Evolutionary conservation across 2,113 vertebrate species (phyloP).

Genomic region (Pangasianodon hypophthalmus): DNA sequence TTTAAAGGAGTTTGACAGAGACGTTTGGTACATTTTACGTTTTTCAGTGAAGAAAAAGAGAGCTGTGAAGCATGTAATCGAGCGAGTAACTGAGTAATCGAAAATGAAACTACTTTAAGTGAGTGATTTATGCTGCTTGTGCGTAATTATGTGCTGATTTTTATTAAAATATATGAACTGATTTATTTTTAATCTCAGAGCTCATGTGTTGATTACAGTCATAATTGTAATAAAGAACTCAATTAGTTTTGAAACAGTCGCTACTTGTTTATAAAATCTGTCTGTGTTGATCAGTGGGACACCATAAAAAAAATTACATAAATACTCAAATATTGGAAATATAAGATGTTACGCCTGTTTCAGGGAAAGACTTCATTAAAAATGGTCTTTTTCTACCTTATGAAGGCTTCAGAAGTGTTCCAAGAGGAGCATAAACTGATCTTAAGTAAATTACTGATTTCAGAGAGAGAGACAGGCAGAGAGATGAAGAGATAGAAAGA

Average conservation of each 20-base stretch:
- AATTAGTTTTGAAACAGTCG: neutral
- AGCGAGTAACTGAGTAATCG: too few relatives aligned
- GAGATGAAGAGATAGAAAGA: neutral
- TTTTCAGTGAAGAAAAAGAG: too few relatives aligned
- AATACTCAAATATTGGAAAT: neutral
- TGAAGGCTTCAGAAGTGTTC: neutral
- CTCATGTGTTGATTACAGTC: too few relatives aligned
- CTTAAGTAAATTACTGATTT: neutral
- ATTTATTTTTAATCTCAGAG: neutral
- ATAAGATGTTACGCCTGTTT: neutral
- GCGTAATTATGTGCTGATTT: neutral
- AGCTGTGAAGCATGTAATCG: too few relatives aligned
- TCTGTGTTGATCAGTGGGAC: too few relatives aligned
- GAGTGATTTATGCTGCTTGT: too few relatives aligned
- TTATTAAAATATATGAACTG: neutral
- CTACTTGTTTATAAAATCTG: too few relatives aligned
- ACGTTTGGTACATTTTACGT: too few relatives aligned
- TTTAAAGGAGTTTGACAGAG: neutral
- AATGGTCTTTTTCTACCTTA: neutral
- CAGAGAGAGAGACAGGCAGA: neutral
- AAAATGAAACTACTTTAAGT: too few relatives aligned
- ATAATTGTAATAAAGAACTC: neutral
- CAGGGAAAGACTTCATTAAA: neutral
- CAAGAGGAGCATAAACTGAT: neutral
- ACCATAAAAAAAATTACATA: too few relatives aligned